phyloP scores from a whole-genome alignment of 2,888 invertebrate species.

The Pasiphila rectangulata region DNA sequence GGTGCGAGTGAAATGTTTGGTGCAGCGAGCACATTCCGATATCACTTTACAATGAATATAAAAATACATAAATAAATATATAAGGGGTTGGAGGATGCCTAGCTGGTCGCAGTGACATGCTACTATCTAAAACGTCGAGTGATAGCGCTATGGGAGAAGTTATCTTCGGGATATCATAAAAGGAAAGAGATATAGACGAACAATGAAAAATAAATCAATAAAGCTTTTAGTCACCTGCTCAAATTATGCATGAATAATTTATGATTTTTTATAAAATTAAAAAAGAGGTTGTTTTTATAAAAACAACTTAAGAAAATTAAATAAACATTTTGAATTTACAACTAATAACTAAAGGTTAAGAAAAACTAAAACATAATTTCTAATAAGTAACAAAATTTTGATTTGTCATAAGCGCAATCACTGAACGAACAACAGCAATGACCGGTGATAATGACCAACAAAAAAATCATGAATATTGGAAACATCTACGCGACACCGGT shows the following conservation, averaged over 20 bases:
- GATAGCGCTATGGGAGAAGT: conserved; percentile 23
- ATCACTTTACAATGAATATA: conserved; percentile 29
- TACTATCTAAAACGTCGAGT: conserved; percentile 42
- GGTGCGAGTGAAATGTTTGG: conserved; percentile 49
- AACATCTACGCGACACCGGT: conserved; percentile 73
- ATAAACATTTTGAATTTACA: too few relatives aligned
- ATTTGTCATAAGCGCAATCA: conserved; percentile 28
- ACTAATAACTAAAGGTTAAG: too few relatives aligned
- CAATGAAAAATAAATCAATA: too few relatives aligned
- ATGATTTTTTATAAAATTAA: too few relatives aligned
- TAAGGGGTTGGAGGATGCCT: conserved; percentile 83
- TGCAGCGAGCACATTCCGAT: conserved; percentile 50
- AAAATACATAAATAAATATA: conserved; percentile 60
- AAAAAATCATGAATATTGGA: conserved; percentile 70
- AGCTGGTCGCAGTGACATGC: conserved; percentile 78
- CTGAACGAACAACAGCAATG: conserved; percentile 50
- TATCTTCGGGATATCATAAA: background rate
- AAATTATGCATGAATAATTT: too few relatives aligned
- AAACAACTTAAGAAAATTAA: too few relatives aligned
- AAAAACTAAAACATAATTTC: too few relatives aligned
- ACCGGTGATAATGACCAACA: conserved; percentile 63
- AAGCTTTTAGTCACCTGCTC: too few relatives aligned
- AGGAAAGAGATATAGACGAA: background rate
- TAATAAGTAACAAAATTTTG: too few relatives aligned
- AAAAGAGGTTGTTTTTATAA: too few relatives aligned